A percentile compares a stretch with the other conserved stretches of the same genome.
Evolutionary conservation across 1,140 invertebrate genomes (phyloP).

Genomic region (Dreissena polymorpha): DNA sequence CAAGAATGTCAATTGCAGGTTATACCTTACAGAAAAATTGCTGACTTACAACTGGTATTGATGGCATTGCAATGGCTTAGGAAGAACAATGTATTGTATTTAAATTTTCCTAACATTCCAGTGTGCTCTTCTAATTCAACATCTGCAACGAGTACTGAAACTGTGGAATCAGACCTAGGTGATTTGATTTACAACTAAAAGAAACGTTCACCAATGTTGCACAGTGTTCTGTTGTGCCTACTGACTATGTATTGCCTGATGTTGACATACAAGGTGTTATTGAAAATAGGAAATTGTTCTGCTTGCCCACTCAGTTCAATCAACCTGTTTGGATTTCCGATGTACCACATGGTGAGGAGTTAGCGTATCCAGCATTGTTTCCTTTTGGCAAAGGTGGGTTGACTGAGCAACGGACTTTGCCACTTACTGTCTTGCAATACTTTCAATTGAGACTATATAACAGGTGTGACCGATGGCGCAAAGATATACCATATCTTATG

Average conservation of each 20-base stretch:
- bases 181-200: not conserved
- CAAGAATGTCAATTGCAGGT: not conserved
- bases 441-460: not conserved
- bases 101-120: not conserved
- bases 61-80: slow-evolving; percentile 11
- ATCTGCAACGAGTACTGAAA: not conserved
- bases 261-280: not conserved
- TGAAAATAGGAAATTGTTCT: not conserved
- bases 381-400: not conserved
- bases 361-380: not conserved
- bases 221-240: slow-evolving; percentile 5
- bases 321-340: slow-evolving; percentile 10
- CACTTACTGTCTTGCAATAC: not conserved
- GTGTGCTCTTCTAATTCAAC: not conserved
- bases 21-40: not conserved
- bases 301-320: slow-evolving; percentile 4
- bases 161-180: not conserved
- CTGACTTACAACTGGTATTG: not conserved
- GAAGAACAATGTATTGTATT: not conserved
- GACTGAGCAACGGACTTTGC: not conserved
- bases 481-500: slow-evolving; percentile 37
- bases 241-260: not conserved
- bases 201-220: slow-evolving; percentile 1
- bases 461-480: slow-evolving; percentile 13
- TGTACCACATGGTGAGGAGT: too few species aligned